Evolutionary conservation across 2,888 invertebrate species (phyloP).

Genomic region (Thecophora atra): DNA sequence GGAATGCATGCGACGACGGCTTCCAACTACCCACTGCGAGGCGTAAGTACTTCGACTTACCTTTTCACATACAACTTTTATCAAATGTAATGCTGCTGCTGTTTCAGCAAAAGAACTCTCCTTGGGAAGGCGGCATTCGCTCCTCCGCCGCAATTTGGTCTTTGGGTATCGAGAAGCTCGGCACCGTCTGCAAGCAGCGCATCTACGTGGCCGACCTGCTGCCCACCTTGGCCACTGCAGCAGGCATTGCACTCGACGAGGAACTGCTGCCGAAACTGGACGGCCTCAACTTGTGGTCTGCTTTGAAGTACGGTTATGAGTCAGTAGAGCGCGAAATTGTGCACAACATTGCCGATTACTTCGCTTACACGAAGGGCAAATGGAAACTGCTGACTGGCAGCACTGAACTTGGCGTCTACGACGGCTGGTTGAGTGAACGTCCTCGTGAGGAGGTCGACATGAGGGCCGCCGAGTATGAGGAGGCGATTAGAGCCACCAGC

Average conservation of each 20-base stretch:
- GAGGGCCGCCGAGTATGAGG: slow-evolving; percentile 48
- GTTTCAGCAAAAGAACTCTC: slow-evolving; percentile 75
- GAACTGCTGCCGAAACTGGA: slow-evolving; percentile 68
- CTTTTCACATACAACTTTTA: neutral
- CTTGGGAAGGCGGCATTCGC: slow-evolving; percentile 87
- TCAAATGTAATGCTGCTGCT: neutral
- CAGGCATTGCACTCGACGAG: slow-evolving; percentile 50
- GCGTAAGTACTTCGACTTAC: slow-evolving; percentile 67
- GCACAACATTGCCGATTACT: slow-evolving; percentile 75
- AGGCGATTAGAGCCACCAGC: slow-evolving; percentile 48
- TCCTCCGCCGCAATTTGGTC: slow-evolving; percentile 82
- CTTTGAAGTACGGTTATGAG: slow-evolving; percentile 67
- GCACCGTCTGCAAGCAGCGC: slow-evolving; percentile 72
- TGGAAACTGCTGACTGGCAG: slow-evolving; percentile 62
- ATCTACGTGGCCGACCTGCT: slow-evolving; percentile 86
- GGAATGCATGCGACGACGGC: slow-evolving; percentile 78
- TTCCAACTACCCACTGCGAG: slow-evolving; percentile 82
- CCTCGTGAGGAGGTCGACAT: slow-evolving; percentile 45
- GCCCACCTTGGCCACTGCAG: slow-evolving; percentile 73
- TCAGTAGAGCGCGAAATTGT: slow-evolving; percentile 71
- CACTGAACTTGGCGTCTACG: slow-evolving; percentile 51
- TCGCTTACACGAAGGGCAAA: slow-evolving; percentile 53
- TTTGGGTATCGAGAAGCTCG: slow-evolving; percentile 68
- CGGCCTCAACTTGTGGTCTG: slow-evolving; percentile 76
- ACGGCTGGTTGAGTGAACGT: slow-evolving; percentile 50